Percentiles rank a stretch among this genome's conserved stretches.
These are phyloP conservation scores for Digitonthophagus gazella DNA, from an alignment of 2,888 invertebrate species.

Conservation along the genomic window DNA sequence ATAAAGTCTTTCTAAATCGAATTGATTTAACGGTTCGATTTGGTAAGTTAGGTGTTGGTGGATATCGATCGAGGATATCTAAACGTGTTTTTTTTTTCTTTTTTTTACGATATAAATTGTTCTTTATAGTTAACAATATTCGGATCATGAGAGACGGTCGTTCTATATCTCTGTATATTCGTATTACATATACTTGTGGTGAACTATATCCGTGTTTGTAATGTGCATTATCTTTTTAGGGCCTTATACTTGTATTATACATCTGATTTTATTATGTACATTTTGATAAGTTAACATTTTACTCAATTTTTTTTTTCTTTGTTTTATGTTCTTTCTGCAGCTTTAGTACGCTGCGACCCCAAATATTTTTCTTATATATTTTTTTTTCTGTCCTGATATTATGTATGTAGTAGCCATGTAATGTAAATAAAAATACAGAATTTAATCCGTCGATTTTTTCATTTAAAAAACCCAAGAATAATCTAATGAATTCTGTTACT, in stretches of 20 bases:
- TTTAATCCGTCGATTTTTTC: conserved; percentile 1
- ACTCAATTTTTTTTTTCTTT: neutral
- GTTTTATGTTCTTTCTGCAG: neutral
- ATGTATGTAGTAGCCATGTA: conserved; percentile 37
- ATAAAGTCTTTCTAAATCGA: neutral
- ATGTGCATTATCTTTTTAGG: neutral
- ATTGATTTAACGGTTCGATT: neutral
- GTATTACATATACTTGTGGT: conserved; percentile 8
- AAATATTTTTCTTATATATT: conserved; percentile 26
- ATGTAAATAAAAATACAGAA: conserved; percentile 36
- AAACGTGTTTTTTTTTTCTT: neutral
- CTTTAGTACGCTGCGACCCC: conserved; percentile 3
- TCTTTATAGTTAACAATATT: neutral
- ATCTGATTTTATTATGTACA: conserved; percentile 14
- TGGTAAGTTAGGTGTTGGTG: neutral
- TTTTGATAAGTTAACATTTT: conserved; percentile 16
- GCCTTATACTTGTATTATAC: conserved; percentile 1
- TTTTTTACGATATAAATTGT: neutral
- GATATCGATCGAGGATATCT: too few species aligned
- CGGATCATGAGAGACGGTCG: neutral
- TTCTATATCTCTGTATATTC: neutral
- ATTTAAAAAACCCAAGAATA: neutral
- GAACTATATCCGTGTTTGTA: conserved; percentile 9
- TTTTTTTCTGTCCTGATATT: conserved; percentile 17
- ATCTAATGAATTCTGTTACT: conserved; percentile 19